Base-by-base conservation (phyloP, 2,797 vertebrate genomes). In the Oreochromis grahami region DNA sequence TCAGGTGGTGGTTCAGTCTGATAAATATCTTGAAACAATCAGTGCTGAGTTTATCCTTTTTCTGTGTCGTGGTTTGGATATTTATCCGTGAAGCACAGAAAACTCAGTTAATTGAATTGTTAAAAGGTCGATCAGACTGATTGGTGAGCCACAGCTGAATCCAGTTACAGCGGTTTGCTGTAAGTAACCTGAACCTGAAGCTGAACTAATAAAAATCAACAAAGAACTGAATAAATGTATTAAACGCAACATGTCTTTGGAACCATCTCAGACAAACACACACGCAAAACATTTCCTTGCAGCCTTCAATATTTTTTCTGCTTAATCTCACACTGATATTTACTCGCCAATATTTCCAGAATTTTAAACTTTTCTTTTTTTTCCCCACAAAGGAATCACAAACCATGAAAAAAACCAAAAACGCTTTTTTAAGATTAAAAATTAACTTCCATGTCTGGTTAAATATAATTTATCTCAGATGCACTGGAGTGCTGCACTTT, bases 361-460 rank as follows among this genome's bases (percentile, higher is more conserved):
- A 70, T 7, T 11, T 5, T 0, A 0, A 48, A 10, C 9, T 48
- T 29, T 48, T 72, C 43, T 11, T 3, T 72, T 48, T 29, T 7
- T 0, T 0, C 0, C 56, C 17, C 0, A 19, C 24, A 48, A 50
- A 50, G 26, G 24, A 72, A 72, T 48, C 68, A 14, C 5, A 0
- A 14, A 68, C 4, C 32, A 60, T 72, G 2, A n/a, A 36, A 58
- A n/a, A 0, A 2, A 26, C 8, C 29, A 58, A 58, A 58, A 58
- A 58, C 2, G 9, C 32, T 7, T 60, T 65, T 41, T 65, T 21
- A 21, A 24, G 41, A 29, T 45, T 19, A 26, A 72, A 19, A 72
- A 72, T 29, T 48, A 29, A 48, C 4, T 72, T 19, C 6, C 15
- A 48, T 72, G 4, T 48, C 68, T 48, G 68, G 41, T 29, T 72